phyloP scores from a whole-genome alignment of 2,888 invertebrate species.

The Drosophila setosimentum region DNA sequence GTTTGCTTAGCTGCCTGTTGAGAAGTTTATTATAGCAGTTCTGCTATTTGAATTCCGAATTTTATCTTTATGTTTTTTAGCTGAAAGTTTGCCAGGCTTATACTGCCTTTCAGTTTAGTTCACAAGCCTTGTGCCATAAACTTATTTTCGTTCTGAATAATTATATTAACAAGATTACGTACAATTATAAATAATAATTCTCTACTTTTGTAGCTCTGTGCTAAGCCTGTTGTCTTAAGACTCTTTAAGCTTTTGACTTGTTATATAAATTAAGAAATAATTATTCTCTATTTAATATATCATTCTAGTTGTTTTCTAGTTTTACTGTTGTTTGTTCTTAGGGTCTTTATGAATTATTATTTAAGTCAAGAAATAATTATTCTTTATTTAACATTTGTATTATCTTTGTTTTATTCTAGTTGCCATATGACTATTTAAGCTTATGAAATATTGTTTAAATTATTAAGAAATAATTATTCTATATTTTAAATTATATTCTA shows the following conservation, averaged over 20 bases:
- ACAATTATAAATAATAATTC: background rate
- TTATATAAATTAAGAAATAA: background rate
- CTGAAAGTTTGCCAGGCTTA: background rate
- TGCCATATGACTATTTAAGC: background rate
- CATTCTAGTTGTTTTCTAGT: background rate
- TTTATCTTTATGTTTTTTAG: background rate
- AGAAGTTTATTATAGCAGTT: background rate
- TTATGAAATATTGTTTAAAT: background rate
- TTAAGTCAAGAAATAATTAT: background rate
- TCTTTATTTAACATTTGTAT: background rate
- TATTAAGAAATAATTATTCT: background rate
- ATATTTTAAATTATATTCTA: background rate
- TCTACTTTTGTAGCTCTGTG: background rate
- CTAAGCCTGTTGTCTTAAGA: background rate
- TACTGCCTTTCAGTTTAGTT: background rate
- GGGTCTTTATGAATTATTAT: background rate
- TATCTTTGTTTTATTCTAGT: background rate
- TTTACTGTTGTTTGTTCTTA: background rate
- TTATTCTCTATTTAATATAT: background rate
- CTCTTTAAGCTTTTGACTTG: background rate
- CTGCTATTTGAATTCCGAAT: background rate
- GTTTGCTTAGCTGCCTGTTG: background rate
- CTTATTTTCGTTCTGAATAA: background rate
- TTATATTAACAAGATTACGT: background rate
- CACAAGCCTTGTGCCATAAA: background rate